phyloP scores from a whole-genome alignment of 2,797 vertebrate genomes.

The Lycodopsis pacificus region DNA sequence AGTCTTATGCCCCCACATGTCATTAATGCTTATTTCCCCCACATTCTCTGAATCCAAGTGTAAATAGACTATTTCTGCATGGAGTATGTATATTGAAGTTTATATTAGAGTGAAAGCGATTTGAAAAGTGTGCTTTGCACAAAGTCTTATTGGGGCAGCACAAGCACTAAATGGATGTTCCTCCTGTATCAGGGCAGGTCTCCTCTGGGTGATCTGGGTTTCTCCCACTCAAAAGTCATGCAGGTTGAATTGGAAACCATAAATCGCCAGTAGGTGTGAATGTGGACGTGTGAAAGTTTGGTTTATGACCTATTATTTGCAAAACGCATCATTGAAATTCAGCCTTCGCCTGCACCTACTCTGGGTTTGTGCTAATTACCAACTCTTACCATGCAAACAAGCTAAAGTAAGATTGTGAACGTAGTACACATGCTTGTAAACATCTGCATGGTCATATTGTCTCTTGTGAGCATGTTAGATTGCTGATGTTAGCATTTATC shows the following conservation, averaged over 20 bases:
- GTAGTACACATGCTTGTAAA: neutral
- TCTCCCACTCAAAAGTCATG: conserved; percentile 20
- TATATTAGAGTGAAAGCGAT: neutral
- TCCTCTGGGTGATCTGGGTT: conserved; percentile 36
- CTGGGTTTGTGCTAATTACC: neutral
- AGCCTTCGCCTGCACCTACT: neutral
- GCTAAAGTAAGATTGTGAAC: neutral
- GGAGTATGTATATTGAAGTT: conserved; percentile 14
- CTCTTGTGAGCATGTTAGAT: neutral
- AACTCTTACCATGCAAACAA: neutral
- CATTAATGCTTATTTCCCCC: conserved; percentile 2
- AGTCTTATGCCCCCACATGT: conserved; percentile 20
- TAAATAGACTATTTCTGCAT: conserved; percentile 18
- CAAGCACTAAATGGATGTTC: conserved; percentile 40
- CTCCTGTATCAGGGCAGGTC: neutral
- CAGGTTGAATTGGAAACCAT: conserved; percentile 38
- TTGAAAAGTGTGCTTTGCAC: neutral
- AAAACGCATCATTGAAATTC: neutral
- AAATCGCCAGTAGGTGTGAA: conserved; percentile 52
- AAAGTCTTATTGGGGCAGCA: neutral
- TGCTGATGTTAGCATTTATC: neutral
- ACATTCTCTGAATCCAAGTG: conserved; percentile 13
- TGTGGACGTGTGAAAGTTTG: conserved; percentile 42
- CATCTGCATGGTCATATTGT: neutral
- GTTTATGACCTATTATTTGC: neutral